Evolutionary conservation across 1,140 invertebrate species (phyloP).

Genomic region (Adelges cooleyi): DNA sequence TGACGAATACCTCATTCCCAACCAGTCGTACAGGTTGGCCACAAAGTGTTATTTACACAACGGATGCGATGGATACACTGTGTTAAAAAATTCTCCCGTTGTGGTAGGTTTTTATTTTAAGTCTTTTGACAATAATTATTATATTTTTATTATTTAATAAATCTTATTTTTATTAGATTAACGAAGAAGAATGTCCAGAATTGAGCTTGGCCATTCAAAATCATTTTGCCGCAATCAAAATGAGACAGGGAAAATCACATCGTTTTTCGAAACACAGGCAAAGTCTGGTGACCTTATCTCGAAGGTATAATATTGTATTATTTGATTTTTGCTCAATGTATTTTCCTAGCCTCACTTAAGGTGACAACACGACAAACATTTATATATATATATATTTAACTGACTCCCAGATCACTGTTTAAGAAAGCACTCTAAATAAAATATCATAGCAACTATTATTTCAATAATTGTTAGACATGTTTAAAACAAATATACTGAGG

Average conservation of each 20-base stretch:
- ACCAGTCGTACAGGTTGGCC: constrained; percentile 62
- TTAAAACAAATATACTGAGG: no score
- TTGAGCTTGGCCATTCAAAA: constrained; percentile 71
- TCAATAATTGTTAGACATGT: no score
- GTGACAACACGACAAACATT: no score
- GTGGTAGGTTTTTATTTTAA: constrained; percentile 43
- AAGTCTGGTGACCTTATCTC: constrained; percentile 63
- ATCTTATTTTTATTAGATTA: constrained; percentile 44
- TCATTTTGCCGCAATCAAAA: constrained; percentile 75
- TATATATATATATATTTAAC: no score
- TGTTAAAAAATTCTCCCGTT: constrained; percentile 58
- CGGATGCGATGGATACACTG: constrained; percentile 76
- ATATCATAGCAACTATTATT: no score
- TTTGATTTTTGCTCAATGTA: constrained; percentile 2
- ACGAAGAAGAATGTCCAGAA: constrained; percentile 69
- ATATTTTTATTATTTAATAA: background rate
- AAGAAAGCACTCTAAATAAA: no score
- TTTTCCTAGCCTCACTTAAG: constrained; percentile 8
- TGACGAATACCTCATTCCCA: constrained; percentile 62
- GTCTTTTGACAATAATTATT: background rate
- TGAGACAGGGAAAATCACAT: constrained; percentile 53
- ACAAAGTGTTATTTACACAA: constrained; percentile 67
- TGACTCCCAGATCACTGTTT: no score
- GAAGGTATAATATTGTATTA: constrained; percentile 40
- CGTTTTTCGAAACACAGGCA: constrained; percentile 69